Evolutionary conservation across 2,797 vertebrate species (phyloP).

Genomic region (Ptychobarbus kaznakovi): DNA sequence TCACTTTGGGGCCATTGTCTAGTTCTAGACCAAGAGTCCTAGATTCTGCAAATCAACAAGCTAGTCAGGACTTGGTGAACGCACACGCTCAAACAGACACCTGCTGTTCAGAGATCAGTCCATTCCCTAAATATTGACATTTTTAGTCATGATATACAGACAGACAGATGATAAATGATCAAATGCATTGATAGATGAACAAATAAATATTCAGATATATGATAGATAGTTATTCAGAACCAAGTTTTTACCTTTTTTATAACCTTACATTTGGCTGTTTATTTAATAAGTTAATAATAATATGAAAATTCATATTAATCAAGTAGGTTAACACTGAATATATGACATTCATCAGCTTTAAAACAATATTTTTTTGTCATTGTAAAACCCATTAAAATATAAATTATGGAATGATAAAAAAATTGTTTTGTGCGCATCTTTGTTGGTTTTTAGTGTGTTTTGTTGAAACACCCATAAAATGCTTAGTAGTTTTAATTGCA

Average conservation of each 20-base stretch:
- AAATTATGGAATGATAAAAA: background rate
- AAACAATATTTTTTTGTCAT: background rate
- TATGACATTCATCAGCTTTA: background rate
- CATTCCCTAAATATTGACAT: background rate
- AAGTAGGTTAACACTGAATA: background rate
- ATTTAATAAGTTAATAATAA: background rate
- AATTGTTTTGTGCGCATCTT: background rate
- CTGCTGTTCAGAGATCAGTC: constrained; percentile 16
- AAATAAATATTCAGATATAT: background rate
- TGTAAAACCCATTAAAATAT: background rate
- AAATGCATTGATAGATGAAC: background rate
- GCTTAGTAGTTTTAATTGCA: constrained; percentile 43
- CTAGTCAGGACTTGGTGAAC: constrained; percentile 48
- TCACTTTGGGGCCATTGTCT: constrained; percentile 74
- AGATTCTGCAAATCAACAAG: constrained; percentile 70
- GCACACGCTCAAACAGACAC: constrained; percentile 34
- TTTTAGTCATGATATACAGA: no score
- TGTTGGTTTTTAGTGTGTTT: background rate
- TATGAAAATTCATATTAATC: background rate
- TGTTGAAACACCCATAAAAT: background rate
- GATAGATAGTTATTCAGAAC: background rate
- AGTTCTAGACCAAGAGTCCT: constrained; percentile 59
- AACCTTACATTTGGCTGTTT: background rate
- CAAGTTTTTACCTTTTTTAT: no score
- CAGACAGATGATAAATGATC: background rate